Conservation (phyloP, 2,888 invertebrate species). For the Cheilosia soror region DNA sequence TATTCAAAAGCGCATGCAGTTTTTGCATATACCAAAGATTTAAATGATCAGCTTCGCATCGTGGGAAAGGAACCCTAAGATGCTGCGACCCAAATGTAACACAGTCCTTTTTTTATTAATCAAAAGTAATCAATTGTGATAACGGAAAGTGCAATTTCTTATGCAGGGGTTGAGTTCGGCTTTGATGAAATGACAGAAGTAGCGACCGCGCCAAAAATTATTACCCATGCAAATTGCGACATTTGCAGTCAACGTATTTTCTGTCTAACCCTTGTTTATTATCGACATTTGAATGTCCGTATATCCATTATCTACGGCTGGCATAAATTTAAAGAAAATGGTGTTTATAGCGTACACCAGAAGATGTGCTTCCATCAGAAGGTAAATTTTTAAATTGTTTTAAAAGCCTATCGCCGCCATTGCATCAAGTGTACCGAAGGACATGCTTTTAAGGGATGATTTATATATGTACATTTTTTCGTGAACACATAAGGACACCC, state of each 20-base stretch:
- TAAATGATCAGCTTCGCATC: slow-evolving; percentile 57
- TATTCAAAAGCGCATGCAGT: not conserved
- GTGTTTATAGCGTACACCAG: slow-evolving; percentile 22
- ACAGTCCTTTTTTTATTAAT: slow-evolving; percentile 38
- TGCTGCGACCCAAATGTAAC: slow-evolving; percentile 1
- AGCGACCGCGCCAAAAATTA: slow-evolving; percentile 60
- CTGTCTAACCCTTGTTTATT: slow-evolving; percentile 44
- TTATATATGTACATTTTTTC: not conserved
- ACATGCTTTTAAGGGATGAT: slow-evolving; percentile 24
- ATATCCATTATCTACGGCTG: slow-evolving; percentile 27
- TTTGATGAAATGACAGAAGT: not conserved
- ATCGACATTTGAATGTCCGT: slow-evolving; percentile 17
- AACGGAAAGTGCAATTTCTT: slow-evolving; percentile 24
- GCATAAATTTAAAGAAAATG: slow-evolving; percentile 31
- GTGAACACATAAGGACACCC: not conserved
- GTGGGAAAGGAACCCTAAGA: slow-evolving; percentile 66
- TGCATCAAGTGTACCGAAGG: slow-evolving; percentile 26
- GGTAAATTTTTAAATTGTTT: slow-evolving; percentile 16
- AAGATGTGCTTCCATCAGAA: slow-evolving; percentile 29
- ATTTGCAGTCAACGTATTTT: slow-evolving; percentile 45
- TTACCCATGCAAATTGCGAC: slow-evolving; percentile 73
- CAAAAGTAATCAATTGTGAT: slow-evolving; percentile 39
- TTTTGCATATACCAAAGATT: slow-evolving; percentile 63
- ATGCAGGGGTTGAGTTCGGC: slow-evolving; percentile 32
- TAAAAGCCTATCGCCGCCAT: slow-evolving; percentile 23